Conservation (phyloP, 2,888 invertebrate species). For the Melanostoma scalare region DNA sequence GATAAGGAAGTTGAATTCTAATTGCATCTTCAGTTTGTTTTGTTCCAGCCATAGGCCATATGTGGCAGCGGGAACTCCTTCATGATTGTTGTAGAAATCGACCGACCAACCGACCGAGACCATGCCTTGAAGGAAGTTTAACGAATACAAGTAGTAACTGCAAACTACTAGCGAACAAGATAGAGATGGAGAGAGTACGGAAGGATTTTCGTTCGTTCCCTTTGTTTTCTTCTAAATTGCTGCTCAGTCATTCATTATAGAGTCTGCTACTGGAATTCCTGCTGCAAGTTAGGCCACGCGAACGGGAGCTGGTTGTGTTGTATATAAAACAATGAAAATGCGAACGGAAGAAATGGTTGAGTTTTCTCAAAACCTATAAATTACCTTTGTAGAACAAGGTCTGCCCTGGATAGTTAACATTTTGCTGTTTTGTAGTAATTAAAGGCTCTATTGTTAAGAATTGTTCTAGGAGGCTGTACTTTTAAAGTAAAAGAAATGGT, state of each 20-base stretch:
- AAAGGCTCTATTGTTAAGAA: slow-evolving; percentile 31
- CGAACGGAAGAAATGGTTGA: slow-evolving; percentile 45
- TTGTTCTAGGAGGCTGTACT: slow-evolving; percentile 5
- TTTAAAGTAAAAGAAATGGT: slow-evolving; percentile 5
- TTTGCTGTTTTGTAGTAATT: slow-evolving; percentile 34
- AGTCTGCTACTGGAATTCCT: slow-evolving; percentile 33
- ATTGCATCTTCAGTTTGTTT: slow-evolving; percentile 63
- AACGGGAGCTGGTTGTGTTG: neutral
- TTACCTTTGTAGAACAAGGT: slow-evolving; percentile 64
- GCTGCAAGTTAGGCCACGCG: slow-evolving; percentile 31
- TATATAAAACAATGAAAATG: slow-evolving; percentile 48
- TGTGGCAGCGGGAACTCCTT: slow-evolving; percentile 15
- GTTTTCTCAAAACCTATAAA: slow-evolving; percentile 53
- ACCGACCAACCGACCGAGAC: neutral
- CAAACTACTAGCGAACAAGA: neutral
- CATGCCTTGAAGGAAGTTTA: slow-evolving; percentile 37
- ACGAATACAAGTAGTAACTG: slow-evolving; percentile 29
- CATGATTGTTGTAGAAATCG: slow-evolving; percentile 16
- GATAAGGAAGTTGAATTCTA: slow-evolving; percentile 68
- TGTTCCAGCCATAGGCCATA: slow-evolving; percentile 21
- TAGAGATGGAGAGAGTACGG: slow-evolving; percentile 8
- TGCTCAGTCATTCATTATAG: slow-evolving; percentile 42
- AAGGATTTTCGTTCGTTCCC: slow-evolving; percentile 39
- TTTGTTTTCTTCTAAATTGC: slow-evolving; percentile 66
- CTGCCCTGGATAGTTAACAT: slow-evolving; percentile 46